Evolutionary conservation across 2,113 vertebrate genomes (phyloP), one percentile per base, ranked within the genome.

Genomic region (Pontoporia blainvillei): DNA sequence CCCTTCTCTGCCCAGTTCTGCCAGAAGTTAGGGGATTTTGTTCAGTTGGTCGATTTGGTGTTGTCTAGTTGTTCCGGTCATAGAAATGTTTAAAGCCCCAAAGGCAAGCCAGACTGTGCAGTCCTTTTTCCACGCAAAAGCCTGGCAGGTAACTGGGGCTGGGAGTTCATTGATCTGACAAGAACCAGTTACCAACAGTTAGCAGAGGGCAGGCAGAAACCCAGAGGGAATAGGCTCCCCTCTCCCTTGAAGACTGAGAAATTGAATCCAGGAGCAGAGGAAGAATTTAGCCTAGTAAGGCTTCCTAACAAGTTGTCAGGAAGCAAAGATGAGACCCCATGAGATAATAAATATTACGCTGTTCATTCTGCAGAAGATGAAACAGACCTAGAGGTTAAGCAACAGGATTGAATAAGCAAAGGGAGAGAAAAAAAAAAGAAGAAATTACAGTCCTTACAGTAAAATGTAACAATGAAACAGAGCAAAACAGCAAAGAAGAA

Each of bases 111-210:
- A 10, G 81, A 34, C 39, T 49, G 20, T 46, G n/a, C 71, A 27
- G n/a, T 61, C 44, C 27, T 44, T 75, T 72, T 75, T n/a, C 78
- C 44, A 66, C 31, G 57, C 66, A 64, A 88, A 96, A 92, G 49
- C 76, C 62, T 76, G 67, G 67, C 72, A 71, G 54, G 81, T 72
- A 71, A 6, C 66, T 57, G 73, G 57, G 73, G 54, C 36, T 39
- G 18, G 27, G 61, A 83, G 31, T 82, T 96, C 49, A 94, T 72
- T 85, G 52, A 91, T 96, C 57, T 87, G 90, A 89, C 84, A 90
- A 69, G 69, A 88, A 52, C 66, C 67, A 91, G 75, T 91, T 84
- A 93, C 18, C 49, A 71, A 36, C 91, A 49, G 41, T 93, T 85
- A 83, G 83, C 69, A 69, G 67, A 82, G 72, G 61, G 52, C 87